Percentiles rank a stretch among this genome's conserved stretches.
phyloP scores from a whole-genome alignment of 2,888 invertebrate species.

The Allolobophora icterica region DNA sequence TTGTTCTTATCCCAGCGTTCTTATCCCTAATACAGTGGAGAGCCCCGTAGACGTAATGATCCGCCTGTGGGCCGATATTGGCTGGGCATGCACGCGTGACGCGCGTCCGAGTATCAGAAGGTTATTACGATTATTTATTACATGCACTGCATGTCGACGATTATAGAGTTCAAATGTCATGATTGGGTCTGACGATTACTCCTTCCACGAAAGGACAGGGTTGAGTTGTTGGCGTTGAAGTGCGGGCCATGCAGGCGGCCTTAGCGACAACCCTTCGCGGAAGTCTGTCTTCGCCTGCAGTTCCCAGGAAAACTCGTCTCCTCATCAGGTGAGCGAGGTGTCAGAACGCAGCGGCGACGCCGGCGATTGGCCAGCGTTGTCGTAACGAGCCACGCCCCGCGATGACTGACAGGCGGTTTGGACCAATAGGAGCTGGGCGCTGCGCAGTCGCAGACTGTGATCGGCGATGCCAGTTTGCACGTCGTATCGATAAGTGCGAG shows the following conservation, averaged over 20 bases:
- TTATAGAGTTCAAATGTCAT: neutral
- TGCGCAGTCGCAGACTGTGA: neutral
- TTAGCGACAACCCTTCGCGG: neutral
- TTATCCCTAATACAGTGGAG: neutral
- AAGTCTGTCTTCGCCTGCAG: neutral
- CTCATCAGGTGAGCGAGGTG: neutral
- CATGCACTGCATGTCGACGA: neutral
- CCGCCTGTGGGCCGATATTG: neutral
- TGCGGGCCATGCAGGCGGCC: neutral
- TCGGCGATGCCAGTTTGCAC: conserved; percentile 14
- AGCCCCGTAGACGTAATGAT: neutral
- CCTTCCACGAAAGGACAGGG: neutral
- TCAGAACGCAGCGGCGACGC: neutral
- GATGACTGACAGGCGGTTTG: neutral
- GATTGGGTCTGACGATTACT: neutral
- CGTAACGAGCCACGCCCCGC: neutral
- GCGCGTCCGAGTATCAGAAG: neutral
- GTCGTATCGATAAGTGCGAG: conserved; percentile 9
- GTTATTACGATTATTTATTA: conserved; percentile 17
- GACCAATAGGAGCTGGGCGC: neutral
- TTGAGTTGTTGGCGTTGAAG: neutral
- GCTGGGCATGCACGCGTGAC: neutral
- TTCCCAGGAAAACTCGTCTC: neutral
- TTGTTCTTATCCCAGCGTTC: neutral
- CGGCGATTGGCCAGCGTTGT: neutral